Percentiles rank a stretch among this genome's conserved stretches.
Conservation (phyloP, 2,113 vertebrate genomes). For the Crypturellus undulatus region DNA sequence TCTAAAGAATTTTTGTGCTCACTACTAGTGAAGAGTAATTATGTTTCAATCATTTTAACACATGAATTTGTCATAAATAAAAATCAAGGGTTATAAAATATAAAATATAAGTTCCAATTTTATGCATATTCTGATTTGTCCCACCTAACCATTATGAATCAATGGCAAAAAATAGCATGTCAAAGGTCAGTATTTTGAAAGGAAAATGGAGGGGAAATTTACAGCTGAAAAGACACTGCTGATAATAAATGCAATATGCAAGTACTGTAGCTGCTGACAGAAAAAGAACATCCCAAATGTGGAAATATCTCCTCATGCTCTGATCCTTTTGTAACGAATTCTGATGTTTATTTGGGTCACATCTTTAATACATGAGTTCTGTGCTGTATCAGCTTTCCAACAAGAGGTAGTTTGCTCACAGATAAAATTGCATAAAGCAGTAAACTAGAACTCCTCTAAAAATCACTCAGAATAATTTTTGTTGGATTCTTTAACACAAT, state of each 20-base stretch:
- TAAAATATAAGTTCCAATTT: neutral
- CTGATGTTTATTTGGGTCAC: neutral
- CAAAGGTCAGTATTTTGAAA: neutral
- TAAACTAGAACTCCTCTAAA: neutral
- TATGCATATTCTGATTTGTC: neutral
- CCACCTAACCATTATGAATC: neutral
- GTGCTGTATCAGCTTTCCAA: neutral
- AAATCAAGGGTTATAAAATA: neutral
- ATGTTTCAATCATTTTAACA: neutral
- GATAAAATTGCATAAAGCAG: neutral
- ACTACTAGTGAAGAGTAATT: accelerated
- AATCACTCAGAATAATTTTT: accelerated
- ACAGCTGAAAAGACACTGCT: neutral
- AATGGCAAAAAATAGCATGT: neutral
- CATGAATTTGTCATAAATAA: neutral
- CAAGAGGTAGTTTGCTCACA: neutral
- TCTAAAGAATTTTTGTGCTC: neutral
- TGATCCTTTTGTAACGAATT: neutral
- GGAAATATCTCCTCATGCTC: neutral
- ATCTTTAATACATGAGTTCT: neutral
- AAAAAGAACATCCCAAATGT: neutral
- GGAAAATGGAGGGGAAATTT: neutral
- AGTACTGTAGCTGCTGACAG: neutral
- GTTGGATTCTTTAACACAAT: neutral
- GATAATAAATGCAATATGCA: neutral